Percentiles rank a stretch among this genome's conserved stretches.
phyloP scores from a whole-genome alignment of 2,888 invertebrate genomes.

The Isoperla grammatica region DNA sequence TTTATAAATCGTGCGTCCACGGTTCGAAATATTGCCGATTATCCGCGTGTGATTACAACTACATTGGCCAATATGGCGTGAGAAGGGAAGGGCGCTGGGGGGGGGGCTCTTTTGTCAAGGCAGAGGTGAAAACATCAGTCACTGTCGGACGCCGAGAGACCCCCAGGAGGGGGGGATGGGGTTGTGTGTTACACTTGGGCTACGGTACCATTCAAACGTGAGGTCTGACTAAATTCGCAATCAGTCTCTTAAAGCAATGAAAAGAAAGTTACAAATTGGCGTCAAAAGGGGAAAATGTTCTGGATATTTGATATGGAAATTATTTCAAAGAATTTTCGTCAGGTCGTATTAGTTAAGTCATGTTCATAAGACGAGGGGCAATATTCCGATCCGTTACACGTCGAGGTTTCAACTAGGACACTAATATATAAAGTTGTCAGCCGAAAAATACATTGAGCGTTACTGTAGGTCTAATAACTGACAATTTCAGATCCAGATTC shows the following conservation, averaged over 20 bases:
- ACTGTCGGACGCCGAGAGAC: not conserved
- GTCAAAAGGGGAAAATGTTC: not conserved
- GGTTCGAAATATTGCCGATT: no score
- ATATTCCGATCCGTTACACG: no score
- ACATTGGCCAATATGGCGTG: no score
- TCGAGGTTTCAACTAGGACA: no score
- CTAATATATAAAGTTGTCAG: no score
- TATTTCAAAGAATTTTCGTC: not conserved
- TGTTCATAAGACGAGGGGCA: no score
- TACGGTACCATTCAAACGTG: not conserved
- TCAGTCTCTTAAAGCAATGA: not conserved
- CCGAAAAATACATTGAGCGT: no score
- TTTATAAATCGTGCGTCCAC: no score
- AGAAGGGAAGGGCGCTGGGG: no score
- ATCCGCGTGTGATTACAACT: no score
- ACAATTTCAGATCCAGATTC: no score
- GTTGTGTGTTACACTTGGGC: not conserved
- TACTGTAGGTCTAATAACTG: no score
- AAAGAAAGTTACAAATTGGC: slow-evolving; percentile 1
- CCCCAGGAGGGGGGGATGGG: not conserved
- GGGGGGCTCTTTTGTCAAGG: not conserved
- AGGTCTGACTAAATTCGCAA: not conserved
- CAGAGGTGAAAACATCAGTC: not conserved
- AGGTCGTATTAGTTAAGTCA: not conserved
- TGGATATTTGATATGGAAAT: slow-evolving; percentile 8